Percentiles rank a stretch among this genome's conserved stretches.
These are phyloP conservation scores for Himalopsyche tibetana DNA, from an alignment of 2,888 invertebrate species.

Conservation along the genomic window DNA sequence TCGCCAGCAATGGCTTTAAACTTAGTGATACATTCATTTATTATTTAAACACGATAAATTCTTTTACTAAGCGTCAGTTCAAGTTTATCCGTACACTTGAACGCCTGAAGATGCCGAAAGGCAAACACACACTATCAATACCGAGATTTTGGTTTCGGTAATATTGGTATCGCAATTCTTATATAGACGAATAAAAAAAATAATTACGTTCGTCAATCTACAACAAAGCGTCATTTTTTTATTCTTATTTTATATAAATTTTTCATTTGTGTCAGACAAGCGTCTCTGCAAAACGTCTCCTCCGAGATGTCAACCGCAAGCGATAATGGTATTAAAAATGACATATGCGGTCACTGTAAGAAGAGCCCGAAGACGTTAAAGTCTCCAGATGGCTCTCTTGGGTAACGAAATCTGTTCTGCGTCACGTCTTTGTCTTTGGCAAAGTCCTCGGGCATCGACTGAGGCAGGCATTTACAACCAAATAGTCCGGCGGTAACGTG, in stretches of 20 bases:
- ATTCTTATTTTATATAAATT: background rate
- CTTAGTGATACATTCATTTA: too few species aligned
- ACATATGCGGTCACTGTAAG: slow-evolving; percentile 22
- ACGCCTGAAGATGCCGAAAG: too few species aligned
- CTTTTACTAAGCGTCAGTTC: too few species aligned
- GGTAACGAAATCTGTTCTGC: slow-evolving; percentile 4
- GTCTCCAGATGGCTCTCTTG: slow-evolving; percentile 34
- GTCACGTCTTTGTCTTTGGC: slow-evolving; percentile 9
- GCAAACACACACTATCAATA: too few species aligned
- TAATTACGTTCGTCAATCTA: too few species aligned
- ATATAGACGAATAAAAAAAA: too few species aligned
- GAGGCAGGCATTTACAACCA: background rate
- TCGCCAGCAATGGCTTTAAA: too few species aligned
- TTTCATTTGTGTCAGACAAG: background rate
- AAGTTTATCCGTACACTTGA: too few species aligned
- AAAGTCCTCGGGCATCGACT: slow-evolving; percentile 9
- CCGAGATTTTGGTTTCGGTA: too few species aligned
- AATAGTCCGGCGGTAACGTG: too few species aligned
- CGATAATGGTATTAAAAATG: background rate
- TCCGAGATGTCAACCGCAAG: background rate
- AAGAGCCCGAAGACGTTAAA: slow-evolving; percentile 4
- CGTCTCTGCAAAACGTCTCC: background rate
- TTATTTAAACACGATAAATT: too few species aligned
- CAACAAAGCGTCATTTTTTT: background rate
- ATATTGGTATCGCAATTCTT: too few species aligned